These are phyloP conservation scores for Acrocera orbiculus DNA, from an alignment of 2,888 invertebrate genomes.

Conservation along the genomic window DNA sequence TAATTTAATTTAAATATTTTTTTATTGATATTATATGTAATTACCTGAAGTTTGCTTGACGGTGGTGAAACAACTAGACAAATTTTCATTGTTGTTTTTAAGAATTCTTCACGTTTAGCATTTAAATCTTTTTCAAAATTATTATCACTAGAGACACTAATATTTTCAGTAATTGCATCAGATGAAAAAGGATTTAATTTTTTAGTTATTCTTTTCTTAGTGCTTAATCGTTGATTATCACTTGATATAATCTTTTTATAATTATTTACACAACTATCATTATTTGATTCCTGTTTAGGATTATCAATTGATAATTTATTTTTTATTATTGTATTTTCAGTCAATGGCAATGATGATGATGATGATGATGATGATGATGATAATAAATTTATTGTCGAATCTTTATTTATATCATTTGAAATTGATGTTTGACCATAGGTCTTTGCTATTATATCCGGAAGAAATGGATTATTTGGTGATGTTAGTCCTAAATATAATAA, in stretches of 20 bases:
- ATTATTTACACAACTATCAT: not conserved
- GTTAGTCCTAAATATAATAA: conserved; percentile 25
- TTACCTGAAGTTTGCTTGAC: conserved; percentile 30
- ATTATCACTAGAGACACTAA: conserved; percentile 2
- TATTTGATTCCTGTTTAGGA: not conserved
- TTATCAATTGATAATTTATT: not conserved
- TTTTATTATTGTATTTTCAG: not conserved
- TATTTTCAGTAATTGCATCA: conserved; percentile 14
- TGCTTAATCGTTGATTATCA: not conserved
- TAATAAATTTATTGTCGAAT: not conserved
- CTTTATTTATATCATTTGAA: not conserved
- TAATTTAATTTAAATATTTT: too few species aligned
- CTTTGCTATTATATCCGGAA: conserved; percentile 28
- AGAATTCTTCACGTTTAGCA: conserved; percentile 45
- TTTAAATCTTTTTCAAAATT: conserved; percentile 20
- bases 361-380: conserved; percentile 3
- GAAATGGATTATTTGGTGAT: conserved; percentile 29
- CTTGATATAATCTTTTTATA: not conserved
- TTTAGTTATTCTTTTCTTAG: conserved; percentile 9
- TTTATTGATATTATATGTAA: too few species aligned
- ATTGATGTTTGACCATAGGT: conserved; percentile 16
- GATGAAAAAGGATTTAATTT: conserved; percentile 25
- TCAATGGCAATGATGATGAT: not conserved
- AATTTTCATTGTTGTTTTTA: conserved; percentile 55
- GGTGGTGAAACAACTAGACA: conserved; percentile 56